phyloP scores from a whole-genome alignment of 2,113 vertebrate genomes.

The Prietella phreatophila region DNA sequence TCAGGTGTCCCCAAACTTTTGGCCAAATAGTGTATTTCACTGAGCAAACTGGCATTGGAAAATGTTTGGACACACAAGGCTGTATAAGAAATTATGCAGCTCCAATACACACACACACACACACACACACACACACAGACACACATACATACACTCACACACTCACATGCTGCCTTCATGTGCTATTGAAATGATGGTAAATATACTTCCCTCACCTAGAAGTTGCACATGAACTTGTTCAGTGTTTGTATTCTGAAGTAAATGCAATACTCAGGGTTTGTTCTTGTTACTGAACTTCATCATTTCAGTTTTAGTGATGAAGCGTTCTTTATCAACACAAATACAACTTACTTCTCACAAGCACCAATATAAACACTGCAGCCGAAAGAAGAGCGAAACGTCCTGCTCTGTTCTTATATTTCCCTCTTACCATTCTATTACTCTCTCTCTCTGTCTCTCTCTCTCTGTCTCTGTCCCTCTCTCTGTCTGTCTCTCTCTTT shows the following conservation, averaged over 20 bases:
- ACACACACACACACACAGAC: too few species aligned
- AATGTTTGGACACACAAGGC: background rate
- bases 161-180: background rate
- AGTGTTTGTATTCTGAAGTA: background rate
- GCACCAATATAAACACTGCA: too few species aligned
- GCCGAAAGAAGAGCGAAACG: too few species aligned
- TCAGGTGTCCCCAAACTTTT: background rate
- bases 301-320: too few species aligned
- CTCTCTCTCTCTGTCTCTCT: constrained; percentile 9
- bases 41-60: background rate
- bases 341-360: too few species aligned
- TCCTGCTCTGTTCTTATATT: too few species aligned
- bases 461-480: background rate
- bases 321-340: too few species aligned
- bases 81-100: background rate
- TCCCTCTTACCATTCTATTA: too few species aligned
- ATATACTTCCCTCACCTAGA: too few species aligned
- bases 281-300: background rate
- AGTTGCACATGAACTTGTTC: background rate
- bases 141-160: background rate
- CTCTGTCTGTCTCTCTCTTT: background rate
- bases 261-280: background rate
- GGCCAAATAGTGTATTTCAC: background rate
- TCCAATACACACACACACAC: too few species aligned
- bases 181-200: background rate